Evolutionary conservation across 2,113 vertebrate genomes (phyloP).

Genomic region (Montifringilla adamsi): DNA sequence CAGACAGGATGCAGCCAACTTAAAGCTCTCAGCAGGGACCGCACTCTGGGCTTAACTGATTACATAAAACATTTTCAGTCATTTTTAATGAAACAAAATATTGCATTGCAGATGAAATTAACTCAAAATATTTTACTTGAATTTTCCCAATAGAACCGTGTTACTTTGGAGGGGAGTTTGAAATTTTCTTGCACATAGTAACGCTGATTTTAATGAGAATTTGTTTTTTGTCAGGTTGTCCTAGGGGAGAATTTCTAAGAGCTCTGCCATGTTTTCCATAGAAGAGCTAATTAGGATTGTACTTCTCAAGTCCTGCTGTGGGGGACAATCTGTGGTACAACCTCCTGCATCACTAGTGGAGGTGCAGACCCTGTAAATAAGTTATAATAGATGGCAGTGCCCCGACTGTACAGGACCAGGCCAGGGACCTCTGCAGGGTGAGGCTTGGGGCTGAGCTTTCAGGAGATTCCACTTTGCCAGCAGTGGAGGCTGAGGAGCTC

Average conservation of each 20-base stretch:
- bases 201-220: neutral
- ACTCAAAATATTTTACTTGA: conserved; percentile 6
- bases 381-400: neutral
- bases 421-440: neutral
- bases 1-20: neutral
- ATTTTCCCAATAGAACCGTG: neutral
- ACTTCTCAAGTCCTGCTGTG: neutral
- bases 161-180: neutral
- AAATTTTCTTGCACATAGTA: neutral
- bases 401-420: neutral
- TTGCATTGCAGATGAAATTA: conserved; percentile 13
- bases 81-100: conserved; percentile 17
- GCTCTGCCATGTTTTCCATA: neutral
- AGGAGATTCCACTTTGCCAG: neutral
- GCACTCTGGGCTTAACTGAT: neutral
- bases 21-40: conserved; percentile 3
- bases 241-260: neutral
- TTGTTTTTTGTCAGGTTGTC: neutral
- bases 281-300: conserved; percentile 1
- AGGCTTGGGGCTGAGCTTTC: neutral
- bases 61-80: conserved; percentile 2
- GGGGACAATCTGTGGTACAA: neutral
- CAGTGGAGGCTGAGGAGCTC: neutral
- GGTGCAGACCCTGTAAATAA: neutral
- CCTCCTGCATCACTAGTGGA: neutral